Evolutionary conservation across 2,888 invertebrate species (phyloP).

Genomic region (Blomia tropicalis): DNA sequence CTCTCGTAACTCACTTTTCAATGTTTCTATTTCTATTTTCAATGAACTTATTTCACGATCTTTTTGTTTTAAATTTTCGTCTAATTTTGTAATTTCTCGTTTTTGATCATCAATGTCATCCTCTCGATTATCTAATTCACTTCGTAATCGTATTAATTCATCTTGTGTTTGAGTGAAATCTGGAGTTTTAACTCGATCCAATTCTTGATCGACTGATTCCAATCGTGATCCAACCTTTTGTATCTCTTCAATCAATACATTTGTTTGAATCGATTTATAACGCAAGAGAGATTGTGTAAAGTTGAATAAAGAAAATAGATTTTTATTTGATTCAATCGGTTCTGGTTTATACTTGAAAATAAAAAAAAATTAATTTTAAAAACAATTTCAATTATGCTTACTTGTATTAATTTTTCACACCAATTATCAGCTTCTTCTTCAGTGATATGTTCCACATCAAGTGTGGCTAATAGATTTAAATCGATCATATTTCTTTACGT

Average conservation of each 20-base stretch:
- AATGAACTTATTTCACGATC: background rate
- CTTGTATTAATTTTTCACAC: slow-evolving; percentile 21
- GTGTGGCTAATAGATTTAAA: background rate
- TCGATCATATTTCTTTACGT: background rate
- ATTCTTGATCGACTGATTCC: background rate
- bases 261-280: slow-evolving; percentile 20
- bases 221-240: background rate
- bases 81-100: background rate
- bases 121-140: slow-evolving; percentile 12
- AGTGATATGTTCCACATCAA: slow-evolving; percentile 10
- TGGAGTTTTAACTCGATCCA: slow-evolving; percentile 7
- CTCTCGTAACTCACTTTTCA: background rate
- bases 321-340: background rate
- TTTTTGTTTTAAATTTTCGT: background rate
- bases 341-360: background rate
- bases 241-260: slow-evolving; percentile 23
- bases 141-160: slow-evolving; percentile 1
- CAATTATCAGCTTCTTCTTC: slow-evolving; percentile 22
- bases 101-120: background rate
- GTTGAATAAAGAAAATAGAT: background rate
- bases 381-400: background rate
- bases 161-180: background rate
- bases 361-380: background rate
- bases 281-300: slow-evolving; percentile 17
- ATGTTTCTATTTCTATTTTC: background rate